phyloP scores from a whole-genome alignment of 2,113 vertebrate genomes.

The Corythornis cristatus region DNA sequence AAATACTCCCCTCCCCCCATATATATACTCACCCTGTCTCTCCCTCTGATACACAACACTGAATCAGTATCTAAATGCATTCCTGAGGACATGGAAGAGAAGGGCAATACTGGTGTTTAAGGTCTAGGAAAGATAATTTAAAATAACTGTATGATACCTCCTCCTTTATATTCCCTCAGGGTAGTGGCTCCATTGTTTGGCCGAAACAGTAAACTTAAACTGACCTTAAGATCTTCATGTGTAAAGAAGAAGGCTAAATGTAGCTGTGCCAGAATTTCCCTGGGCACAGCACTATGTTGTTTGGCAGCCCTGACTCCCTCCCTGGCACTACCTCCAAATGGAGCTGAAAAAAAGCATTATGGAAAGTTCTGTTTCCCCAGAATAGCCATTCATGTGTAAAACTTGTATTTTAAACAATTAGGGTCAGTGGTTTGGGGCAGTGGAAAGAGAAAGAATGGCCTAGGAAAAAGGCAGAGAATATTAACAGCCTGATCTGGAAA shows the following conservation, averaged over 20 bases:
- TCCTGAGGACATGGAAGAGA: neutral
- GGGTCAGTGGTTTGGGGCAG: neutral
- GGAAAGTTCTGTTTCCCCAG: slow-evolving; percentile 17
- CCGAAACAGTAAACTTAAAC: neutral
- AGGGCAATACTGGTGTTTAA: neutral
- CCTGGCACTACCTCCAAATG: neutral
- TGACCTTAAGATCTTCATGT: neutral
- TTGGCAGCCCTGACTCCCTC: neutral
- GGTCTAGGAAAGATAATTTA: neutral
- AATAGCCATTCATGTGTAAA: neutral
- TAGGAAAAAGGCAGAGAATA: neutral
- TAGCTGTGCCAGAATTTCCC: neutral
- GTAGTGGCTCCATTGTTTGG: neutral
- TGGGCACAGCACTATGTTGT: neutral
- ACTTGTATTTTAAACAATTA: neutral
- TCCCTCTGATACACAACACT: neutral
- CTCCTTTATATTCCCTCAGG: neutral
- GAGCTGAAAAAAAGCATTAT: neutral
- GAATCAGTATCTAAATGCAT: neutral
- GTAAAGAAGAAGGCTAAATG: neutral
- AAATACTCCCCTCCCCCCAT: accelerated
- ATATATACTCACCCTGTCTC: neutral
- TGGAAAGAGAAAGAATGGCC: neutral
- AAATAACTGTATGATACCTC: neutral
- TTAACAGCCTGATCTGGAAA: neutral